Evolutionary conservation across 1,140 invertebrate genomes (phyloP).

Genomic region (Magallana angulata): DNA sequence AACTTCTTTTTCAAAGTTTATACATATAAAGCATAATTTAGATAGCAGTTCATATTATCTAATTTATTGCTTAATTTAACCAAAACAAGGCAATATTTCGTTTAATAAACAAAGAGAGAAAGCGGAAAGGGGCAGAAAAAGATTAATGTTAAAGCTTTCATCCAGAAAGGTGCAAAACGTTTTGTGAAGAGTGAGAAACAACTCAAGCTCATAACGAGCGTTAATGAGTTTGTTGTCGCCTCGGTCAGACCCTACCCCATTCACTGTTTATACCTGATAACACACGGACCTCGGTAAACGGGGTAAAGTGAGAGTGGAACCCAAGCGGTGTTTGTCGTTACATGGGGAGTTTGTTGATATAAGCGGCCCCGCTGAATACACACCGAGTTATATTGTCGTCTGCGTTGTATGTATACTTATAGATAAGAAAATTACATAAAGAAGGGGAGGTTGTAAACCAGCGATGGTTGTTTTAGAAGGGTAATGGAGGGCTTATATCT

Average conservation of each 20-base stretch:
- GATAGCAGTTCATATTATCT: too few species aligned
- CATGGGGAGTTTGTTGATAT: not conserved
- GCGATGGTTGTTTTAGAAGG: too few species aligned
- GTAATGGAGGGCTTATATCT: too few species aligned
- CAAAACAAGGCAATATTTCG: too few species aligned
- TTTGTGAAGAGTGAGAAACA: not conserved
- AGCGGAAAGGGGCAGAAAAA: too few species aligned
- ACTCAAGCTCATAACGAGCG: not conserved
- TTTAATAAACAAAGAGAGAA: too few species aligned
- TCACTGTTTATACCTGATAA: conserved; percentile 4
- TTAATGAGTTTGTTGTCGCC: not conserved
- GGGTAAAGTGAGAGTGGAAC: not conserved
- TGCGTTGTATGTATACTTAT: not conserved
- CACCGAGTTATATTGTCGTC: not conserved
- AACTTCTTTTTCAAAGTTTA: too few species aligned
- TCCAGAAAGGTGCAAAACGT: not conserved
- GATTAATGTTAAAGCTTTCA: too few species aligned
- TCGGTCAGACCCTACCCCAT: not conserved
- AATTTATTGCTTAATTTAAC: too few species aligned
- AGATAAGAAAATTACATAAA: conserved; percentile 29
- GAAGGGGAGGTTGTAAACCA: not conserved
- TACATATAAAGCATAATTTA: too few species aligned
- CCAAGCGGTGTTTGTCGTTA: not conserved
- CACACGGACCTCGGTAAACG: not conserved
- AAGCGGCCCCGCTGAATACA: not conserved